Conservation (phyloP, 2,113 vertebrate species). For the Sigmodon hispidus region DNA sequence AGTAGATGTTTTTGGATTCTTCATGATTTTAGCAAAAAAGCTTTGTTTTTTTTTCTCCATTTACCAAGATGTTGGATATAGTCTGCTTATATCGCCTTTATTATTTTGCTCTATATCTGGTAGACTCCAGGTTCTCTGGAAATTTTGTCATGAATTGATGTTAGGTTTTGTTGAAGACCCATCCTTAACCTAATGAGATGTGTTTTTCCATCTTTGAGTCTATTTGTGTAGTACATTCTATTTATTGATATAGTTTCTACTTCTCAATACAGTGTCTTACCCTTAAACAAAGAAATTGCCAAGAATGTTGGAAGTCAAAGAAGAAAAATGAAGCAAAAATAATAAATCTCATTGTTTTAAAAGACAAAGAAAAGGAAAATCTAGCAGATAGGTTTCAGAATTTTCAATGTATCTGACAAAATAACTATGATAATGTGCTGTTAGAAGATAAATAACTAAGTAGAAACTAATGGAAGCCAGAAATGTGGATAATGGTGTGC, state of each 20-base stretch:
- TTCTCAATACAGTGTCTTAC: background rate
- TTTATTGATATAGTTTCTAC: background rate
- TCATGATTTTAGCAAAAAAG: background rate
- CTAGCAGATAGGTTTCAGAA: background rate
- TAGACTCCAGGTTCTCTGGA: background rate
- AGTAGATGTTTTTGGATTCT: background rate
- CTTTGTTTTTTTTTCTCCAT: background rate
- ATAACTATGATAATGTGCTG: background rate
- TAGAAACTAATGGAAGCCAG: background rate
- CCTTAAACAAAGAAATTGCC: background rate
- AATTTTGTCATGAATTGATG: background rate
- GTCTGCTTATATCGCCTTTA: background rate
- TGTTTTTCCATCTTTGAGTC: background rate
- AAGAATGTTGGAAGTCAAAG: background rate
- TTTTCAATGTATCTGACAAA: background rate
- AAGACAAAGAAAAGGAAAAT: background rate
- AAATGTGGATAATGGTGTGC: too few species aligned
- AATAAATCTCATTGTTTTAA: background rate
- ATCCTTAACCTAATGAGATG: background rate
- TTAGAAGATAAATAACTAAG: background rate
- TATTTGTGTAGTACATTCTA: background rate
- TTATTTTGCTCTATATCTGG: background rate
- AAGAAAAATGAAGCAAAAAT: background rate
- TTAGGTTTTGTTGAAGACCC: background rate
- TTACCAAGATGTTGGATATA: background rate